These are phyloP conservation scores for Nothoprocta pentlandii DNA, from an alignment of 2,113 vertebrate genomes.

Conservation along the genomic window DNA sequence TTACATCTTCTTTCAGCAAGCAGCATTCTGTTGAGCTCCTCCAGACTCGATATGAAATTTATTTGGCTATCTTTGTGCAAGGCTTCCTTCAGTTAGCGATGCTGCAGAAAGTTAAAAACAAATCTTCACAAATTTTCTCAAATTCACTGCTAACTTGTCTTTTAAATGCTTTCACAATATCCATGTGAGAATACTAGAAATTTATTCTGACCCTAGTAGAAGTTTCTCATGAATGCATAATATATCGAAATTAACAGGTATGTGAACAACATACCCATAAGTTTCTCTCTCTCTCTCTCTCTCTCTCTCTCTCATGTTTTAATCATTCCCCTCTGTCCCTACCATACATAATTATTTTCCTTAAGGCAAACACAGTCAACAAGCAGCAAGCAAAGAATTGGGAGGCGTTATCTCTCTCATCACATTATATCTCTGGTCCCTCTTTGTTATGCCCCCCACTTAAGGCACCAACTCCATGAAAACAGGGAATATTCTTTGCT, in stretches of 20 bases:
- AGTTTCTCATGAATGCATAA: neutral
- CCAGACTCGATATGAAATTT: neutral
- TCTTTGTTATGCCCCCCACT: accelerated
- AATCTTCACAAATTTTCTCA: neutral
- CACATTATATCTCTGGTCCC: accelerated
- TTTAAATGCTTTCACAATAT: neutral
- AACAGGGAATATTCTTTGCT: neutral
- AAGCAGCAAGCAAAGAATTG: neutral
- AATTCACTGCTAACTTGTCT: neutral
- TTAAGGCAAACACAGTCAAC: neutral
- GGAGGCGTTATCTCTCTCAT: neutral
- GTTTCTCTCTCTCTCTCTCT: neutral
- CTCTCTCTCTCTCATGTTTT: neutral
- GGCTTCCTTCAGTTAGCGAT: neutral
- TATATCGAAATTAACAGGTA: neutral
- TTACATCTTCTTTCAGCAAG: neutral
- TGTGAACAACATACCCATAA: neutral
- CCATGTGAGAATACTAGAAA: neutral
- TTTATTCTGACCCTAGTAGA: neutral
- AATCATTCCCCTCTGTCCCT: neutral
- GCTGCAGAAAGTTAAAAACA: neutral
- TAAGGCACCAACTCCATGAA: neutral
- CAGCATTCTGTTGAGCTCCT: accelerated
- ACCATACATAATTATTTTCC: neutral
- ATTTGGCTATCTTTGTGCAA: neutral